Evolutionary conservation across 2,797 vertebrate genomes (phyloP).

Genomic region (Gymnocypris eckloni): DNA sequence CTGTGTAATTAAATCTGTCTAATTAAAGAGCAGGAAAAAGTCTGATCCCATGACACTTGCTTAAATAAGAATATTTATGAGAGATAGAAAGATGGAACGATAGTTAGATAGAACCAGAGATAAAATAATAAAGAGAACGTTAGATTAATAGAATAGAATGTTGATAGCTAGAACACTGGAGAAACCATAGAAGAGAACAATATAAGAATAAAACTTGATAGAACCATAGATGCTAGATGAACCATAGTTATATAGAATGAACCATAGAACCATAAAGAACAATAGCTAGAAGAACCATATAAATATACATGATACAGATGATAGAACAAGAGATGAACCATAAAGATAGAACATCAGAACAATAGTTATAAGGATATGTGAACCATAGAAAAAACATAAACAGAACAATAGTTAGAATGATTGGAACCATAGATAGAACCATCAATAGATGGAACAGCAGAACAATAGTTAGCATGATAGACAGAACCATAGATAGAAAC

Average conservation of each 20-base stretch:
- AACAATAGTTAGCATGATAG: too few species aligned
- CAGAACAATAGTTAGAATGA: background rate
- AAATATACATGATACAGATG: background rate
- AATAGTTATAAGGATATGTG: too few species aligned
- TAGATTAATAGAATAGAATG: background rate
- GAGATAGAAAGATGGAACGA: background rate
- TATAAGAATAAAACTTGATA: too few species aligned
- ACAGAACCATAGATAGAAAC: too few species aligned
- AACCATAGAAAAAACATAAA: background rate
- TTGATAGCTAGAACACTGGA: background rate
- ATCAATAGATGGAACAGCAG: too few species aligned
- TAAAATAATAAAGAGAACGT: background rate
- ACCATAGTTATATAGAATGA: too few species aligned
- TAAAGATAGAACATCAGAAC: background rate
- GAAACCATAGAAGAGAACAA: too few species aligned
- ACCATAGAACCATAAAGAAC: too few species aligned
- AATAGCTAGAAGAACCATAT: background rate
- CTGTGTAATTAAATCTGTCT: constrained; percentile 78
- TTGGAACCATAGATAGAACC: background rate
- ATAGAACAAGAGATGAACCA: background rate
- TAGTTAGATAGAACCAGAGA: background rate
- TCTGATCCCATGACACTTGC: constrained; percentile 75
- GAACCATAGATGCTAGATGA: too few species aligned
- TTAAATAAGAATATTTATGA: constrained; percentile 51
- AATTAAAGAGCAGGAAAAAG: constrained; percentile 75